Base-by-base conservation (phyloP, 2,888 invertebrate species). In the Lymantria monacha region DNA sequence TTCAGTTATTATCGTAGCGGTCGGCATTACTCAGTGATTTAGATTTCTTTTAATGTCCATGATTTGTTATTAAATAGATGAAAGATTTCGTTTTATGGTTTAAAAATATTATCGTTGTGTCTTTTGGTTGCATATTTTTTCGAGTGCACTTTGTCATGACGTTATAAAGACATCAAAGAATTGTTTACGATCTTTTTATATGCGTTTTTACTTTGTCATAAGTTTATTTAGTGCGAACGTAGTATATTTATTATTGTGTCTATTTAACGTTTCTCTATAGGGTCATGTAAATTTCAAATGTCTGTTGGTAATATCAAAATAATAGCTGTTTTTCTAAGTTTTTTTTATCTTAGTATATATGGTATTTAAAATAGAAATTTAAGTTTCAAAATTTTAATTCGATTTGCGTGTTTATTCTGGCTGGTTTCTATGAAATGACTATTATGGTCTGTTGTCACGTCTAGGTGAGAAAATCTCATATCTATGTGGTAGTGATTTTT, bases 1-100 rank as follows among this genome's bases (percentile, higher is more conserved):
- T 13, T 9, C 13, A 53, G 64, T 73, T 81, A 81, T 85, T 85
- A 83, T 81, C 77, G 72, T 72, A 79, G 79, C 67, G 78, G 79
- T 67, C 53, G 61, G 54, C 53, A 69, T 72, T 70, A 70, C 73
- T 73, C 70, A 71, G 71, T 74, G 74, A 78, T 73, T 75, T 68
- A 76, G 66, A 60, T 41, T 41, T 63, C 57, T 61, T 63, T 70
- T 71, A 63, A 65, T 67, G 60, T 57, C 56, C 53, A 53, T 72
- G 73, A 74, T 76, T 74, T 74, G 74, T 76, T 72, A 66, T 70
- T 59, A 56, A 52, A 49, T 55, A 68, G 69, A 75, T 78, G 76
- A 72, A 74, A 70, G 55, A 53, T 50, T 52, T 57, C 55, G 59
- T 61, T 69, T 68, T 63, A 63, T 72, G 59, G 66, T 65, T 66